Base-by-base conservation (phyloP, 2,113 vertebrate genomes). In the Etheostoma cragini region DNA sequence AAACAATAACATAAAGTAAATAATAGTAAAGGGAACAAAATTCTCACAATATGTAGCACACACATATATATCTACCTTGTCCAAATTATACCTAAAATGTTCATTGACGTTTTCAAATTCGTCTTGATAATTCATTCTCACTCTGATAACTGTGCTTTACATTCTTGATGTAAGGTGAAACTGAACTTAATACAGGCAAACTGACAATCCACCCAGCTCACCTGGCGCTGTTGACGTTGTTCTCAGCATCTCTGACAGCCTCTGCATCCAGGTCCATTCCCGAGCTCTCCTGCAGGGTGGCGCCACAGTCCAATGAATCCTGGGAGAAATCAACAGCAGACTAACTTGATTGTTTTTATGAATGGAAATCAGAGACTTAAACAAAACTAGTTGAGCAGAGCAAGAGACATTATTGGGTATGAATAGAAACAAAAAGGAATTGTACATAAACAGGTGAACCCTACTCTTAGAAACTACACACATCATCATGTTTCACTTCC, bases 181-280 rank as follows among this genome's bases (percentile, higher is more conserved):
- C 26, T 26, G 6, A 42, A 62, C 15, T 21, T 1, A 38, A 10
- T 2, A 3, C 16, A 75, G 47, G 12, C 7, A 64, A 50, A 49
- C 24, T 13, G 6, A 24, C 21, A 38, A 8, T 50, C 21, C 4
- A 3, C 11, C 5, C 15, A 24, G 6, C 90, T 47, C 88, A 99
- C 97, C 96, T 96, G 93, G 96, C 94, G 88, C 87, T 90, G 90
- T 90, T 93, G 53, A 95, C 93, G 89, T 94, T 95, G 93, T 96
- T 95, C 91, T 96, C 96, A 82, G 91, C 91, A 84, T 95, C 94
- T 78, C 87, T 82, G 71, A 89, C 72, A 54, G 91, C 75, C 66
- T 92, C 89, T 1, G 87, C 82, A 87, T 96, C 96, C 81, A 94
- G 87, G 84, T 96, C 96, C 95, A 96, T 96, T 88, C 93, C 92